Evolutionary conservation across 2,797 vertebrate genomes (phyloP).

Genomic region (Acipenser oxyrinchus): DNA sequence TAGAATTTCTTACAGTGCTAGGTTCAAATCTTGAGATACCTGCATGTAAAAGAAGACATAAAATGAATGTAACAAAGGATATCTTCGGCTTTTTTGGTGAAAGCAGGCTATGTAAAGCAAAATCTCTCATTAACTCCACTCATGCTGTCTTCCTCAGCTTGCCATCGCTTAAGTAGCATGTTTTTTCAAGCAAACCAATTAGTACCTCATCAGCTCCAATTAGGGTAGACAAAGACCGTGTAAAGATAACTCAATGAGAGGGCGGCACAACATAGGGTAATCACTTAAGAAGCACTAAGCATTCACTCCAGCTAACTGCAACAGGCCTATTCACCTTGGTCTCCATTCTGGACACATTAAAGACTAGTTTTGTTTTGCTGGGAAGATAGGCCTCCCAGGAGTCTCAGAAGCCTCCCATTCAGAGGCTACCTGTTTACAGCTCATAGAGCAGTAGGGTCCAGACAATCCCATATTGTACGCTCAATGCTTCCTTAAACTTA

Average conservation of each 20-base stretch:
- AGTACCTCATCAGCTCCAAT: constrained; percentile 99
- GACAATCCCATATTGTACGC: constrained; percentile 87
- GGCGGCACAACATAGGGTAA: constrained; percentile 72
- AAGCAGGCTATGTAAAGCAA: constrained; percentile 60
- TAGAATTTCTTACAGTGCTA: constrained; percentile 49
- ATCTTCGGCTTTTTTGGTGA: constrained; percentile 66
- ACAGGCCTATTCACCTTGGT: constrained; percentile 63
- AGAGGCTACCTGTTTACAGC: constrained; percentile 87
- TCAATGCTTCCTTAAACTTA: constrained; percentile 80
- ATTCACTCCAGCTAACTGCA: constrained; percentile 54
- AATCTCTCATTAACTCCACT: constrained; percentile 97
- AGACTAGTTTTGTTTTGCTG: constrained; percentile 77
- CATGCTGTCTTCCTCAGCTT: constrained; percentile 75
- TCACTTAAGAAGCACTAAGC: constrained; percentile 76
- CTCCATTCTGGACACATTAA: constrained; percentile 58
- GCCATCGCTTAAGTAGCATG: constrained; percentile 76
- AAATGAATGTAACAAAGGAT: constrained; percentile 62
- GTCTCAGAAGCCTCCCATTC: constrained; percentile 81
- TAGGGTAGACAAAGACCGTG: constrained; percentile 94
- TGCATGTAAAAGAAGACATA: constrained; percentile 52
- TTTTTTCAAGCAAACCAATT: constrained; percentile 91
- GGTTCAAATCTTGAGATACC: constrained; percentile 66
- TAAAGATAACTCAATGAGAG: constrained; percentile 94
- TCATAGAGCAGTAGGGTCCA: constrained; percentile 68
- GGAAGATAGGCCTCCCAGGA: constrained; percentile 81